Percentiles rank a stretch among this genome's conserved stretches.
Conservation (phyloP, 1,140 invertebrate genomes). For the Bilobella aurantiaca region DNA sequence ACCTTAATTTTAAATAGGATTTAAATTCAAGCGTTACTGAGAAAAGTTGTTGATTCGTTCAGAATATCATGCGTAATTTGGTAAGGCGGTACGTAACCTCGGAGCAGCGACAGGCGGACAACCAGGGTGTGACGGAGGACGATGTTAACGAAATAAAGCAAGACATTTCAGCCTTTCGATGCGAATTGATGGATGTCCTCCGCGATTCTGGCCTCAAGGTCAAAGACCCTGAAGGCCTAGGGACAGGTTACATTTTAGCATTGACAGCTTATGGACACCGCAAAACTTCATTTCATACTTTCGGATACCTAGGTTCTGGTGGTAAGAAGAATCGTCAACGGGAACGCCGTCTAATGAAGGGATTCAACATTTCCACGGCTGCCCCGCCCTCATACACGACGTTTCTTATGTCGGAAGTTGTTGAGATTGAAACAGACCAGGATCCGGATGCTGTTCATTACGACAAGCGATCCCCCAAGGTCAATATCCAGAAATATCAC, state of each 20-base stretch:
- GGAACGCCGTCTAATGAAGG: slow-evolving; percentile 83
- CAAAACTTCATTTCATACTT: slow-evolving; percentile 11
- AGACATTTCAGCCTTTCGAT: slow-evolving; percentile 88
- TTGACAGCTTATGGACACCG: neutral
- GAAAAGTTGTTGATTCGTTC: too few species aligned
- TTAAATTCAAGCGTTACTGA: too few species aligned
- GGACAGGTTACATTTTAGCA: slow-evolving; percentile 44
- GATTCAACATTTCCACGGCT: slow-evolving; percentile 77
- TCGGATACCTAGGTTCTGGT: slow-evolving; percentile 65
- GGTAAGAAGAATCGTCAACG: slow-evolving; percentile 88
- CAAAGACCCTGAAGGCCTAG: slow-evolving; percentile 61
- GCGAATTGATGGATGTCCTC: slow-evolving; percentile 89
- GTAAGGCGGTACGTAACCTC: slow-evolving; percentile 91
- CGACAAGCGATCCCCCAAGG: slow-evolving; percentile 34
- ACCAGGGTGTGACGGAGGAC: slow-evolving; percentile 94
- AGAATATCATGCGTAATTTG: slow-evolving; percentile 90
- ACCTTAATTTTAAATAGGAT: too few species aligned
- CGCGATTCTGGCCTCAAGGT: slow-evolving; percentile 87
- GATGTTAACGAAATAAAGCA: slow-evolving; percentile 99
- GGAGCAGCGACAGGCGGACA: slow-evolving; percentile 84
- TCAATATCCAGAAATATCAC: neutral
- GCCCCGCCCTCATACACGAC: slow-evolving; percentile 47
- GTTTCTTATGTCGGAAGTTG: slow-evolving; percentile 23
- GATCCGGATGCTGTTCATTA: slow-evolving; percentile 28
- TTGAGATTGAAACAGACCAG: slow-evolving; percentile 24